These are phyloP conservation scores for Neosilurus mollespiculum DNA, from an alignment of 2,797 vertebrate genomes.

Conservation along the genomic window DNA sequence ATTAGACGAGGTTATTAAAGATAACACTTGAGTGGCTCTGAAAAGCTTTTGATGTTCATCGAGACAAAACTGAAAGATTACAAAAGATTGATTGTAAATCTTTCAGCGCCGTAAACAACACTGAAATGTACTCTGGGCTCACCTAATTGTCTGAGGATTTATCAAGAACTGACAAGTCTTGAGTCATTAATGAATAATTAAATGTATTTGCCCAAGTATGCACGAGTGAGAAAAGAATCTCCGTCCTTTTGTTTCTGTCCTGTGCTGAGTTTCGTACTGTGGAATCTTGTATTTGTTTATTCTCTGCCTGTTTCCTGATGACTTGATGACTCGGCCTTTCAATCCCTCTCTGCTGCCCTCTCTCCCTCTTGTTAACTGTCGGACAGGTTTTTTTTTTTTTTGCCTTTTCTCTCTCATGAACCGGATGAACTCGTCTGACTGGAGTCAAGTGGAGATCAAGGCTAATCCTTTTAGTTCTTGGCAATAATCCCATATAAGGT, in stretches of 20 bases:
- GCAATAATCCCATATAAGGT: constrained; percentile 22
- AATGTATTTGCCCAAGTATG: neutral
- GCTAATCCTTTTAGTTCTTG: constrained; percentile 40
- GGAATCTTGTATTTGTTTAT: constrained; percentile 45
- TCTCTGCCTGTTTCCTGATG: constrained; percentile 1
- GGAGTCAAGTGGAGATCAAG: constrained; percentile 42
- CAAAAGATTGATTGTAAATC: constrained; percentile 20
- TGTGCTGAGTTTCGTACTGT: constrained; percentile 6
- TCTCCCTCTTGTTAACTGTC: too few species aligned
- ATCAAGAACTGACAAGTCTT: constrained; percentile 22
- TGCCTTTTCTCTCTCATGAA: neutral
- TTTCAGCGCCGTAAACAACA: constrained; percentile 10
- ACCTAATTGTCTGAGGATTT: constrained; percentile 13
- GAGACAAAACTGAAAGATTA: constrained; percentile 10
- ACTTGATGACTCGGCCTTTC: constrained; percentile 6
- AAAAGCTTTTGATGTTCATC: constrained; percentile 3
- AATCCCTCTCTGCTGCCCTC: neutral
- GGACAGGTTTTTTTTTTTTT: neutral
- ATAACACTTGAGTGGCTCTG: constrained; percentile 19
- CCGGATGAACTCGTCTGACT: constrained; percentile 47
- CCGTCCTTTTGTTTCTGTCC: neutral
- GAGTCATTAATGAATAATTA: constrained; percentile 37
- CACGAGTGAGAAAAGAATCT: neutral
- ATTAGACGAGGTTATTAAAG: constrained; percentile 35
- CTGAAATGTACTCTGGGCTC: neutral